Evolutionary conservation across 1,140 invertebrate genomes (phyloP), one percentile per base, ranked within the genome.

Genomic region (Rhagoletis zephyria): DNA sequence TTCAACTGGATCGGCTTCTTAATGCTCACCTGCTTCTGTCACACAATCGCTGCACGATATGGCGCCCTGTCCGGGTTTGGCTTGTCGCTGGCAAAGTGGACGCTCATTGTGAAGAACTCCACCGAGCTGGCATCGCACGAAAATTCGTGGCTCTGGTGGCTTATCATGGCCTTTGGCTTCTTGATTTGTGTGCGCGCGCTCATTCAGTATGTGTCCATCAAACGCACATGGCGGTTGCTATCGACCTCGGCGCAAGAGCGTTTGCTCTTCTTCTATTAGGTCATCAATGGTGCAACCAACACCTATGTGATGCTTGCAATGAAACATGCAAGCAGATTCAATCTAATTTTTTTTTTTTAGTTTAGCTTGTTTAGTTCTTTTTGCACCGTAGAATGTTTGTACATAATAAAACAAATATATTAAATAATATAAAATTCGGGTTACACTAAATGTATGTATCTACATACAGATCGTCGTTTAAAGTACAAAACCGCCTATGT

Each of bases 1-100:
- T 98, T 98, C 94, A 98, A 98, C 93, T 98, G 97, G 98, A 97
- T 98, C 91, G 98, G 98, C 81, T 98, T 98, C 92, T 93, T 98
- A 85, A 94, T 98, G 89, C 94, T 98, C 86, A 97, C 98, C 95
- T 98, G 97, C 91, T 97, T 98, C 93, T 98, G 97, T 93, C 97
- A 98, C 91, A 98, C 97, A 63, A 97, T 98, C 91, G 97, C 98
- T 70, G 97, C 97, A 64, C 95, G 97, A 89, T 98, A 98, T 93
- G 98, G 98, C 70, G 98, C 98, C 6, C 93, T 98, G 30, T 97
- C 97, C 87, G 97, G 98, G 64, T 98, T 98, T 92, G 98, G 97
- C 6, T 94, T 98, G 7, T 98, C 97, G 10, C 94, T 98, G 88
- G 97, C 97, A 88, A 98, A 98, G 94, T 98, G 97, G 98, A 98